phyloP scores from a whole-genome alignment of 1,140 invertebrate genomes.

The Mya arenaria region DNA sequence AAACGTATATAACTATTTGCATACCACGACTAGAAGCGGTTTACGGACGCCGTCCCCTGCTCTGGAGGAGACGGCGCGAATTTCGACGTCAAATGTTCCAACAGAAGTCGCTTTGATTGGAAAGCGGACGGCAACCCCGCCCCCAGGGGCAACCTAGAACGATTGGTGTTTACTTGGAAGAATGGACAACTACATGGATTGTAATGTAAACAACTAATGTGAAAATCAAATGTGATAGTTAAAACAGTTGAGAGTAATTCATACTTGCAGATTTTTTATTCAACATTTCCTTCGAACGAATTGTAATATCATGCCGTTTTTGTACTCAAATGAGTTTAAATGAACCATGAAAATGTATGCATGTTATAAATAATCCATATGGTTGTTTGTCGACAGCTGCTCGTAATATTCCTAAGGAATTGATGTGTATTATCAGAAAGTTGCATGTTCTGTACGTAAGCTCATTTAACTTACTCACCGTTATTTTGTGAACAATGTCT shows the following conservation, averaged over 20 bases:
- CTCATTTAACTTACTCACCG: background rate
- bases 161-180: background rate
- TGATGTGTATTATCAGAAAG: background rate
- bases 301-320: background rate
- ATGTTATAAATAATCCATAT: background rate
- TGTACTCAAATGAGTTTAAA: background rate
- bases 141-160: background rate
- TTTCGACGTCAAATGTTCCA: constrained; percentile 19
- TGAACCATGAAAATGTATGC: background rate
- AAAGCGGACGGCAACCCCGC: constrained; percentile 3
- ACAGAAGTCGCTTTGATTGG: constrained; percentile 9
- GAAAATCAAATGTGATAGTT: background rate
- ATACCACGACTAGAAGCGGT: constrained; percentile 21
- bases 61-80: background rate
- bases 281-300: background rate
- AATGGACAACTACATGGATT: background rate
- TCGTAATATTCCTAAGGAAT: background rate
- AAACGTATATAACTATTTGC: background rate
- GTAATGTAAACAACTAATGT: background rate
- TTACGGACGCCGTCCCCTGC: constrained; percentile 20
- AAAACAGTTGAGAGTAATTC: background rate
- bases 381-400: background rate
- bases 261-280: background rate
- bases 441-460: background rate
- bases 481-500: background rate